Conservation (phyloP, 2,888 invertebrate species). For the Drosophila emarginata region DNA sequence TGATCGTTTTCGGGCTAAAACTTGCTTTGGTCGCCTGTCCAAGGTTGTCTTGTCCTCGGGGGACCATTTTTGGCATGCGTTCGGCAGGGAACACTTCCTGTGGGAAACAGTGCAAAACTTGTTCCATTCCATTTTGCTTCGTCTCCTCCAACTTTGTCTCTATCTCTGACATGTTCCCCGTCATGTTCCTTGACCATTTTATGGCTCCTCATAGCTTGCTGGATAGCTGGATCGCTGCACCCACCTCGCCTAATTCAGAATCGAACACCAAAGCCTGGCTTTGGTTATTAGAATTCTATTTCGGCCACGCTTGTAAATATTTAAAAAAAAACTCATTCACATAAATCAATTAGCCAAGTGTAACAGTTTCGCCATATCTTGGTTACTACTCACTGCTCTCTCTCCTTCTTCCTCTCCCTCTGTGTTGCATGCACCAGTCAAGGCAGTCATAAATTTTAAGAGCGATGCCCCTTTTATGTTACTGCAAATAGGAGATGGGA, state of each 20-base stretch:
- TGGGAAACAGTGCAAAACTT: conserved; percentile 64
- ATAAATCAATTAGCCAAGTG: conserved; percentile 69
- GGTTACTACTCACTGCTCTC: conserved; percentile 13
- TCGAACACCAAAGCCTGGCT: conserved; percentile 14
- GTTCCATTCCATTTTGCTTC: conserved; percentile 50
- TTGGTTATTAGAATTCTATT: conserved; percentile 34
- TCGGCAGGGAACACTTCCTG: conserved; percentile 71
- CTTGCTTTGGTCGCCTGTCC: conserved; percentile 34
- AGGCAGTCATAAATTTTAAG: conserved; percentile 58
- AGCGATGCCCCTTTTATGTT: conserved; percentile 62
- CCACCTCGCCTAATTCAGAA: conserved; percentile 39
- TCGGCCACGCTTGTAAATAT: conserved; percentile 41
- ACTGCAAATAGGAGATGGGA: conserved; percentile 52
- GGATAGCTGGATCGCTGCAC: conserved; percentile 36
- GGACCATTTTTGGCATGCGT: conserved; percentile 74
- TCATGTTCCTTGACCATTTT: conserved; percentile 50
- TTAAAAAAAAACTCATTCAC: conserved; percentile 41
- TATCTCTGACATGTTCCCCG: conserved; percentile 39
- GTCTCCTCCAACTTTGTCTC: conserved; percentile 13
- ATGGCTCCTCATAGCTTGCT: conserved; percentile 30
- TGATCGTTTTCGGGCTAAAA: conserved; percentile 60
- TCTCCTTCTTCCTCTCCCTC: not conserved
- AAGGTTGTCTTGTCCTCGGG: conserved; percentile 66
- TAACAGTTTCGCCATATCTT: conserved; percentile 53
- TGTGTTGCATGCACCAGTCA: conserved; percentile 45